phyloP scores from a whole-genome alignment of 1,140 invertebrate species.

The Halictus rubicundus region DNA sequence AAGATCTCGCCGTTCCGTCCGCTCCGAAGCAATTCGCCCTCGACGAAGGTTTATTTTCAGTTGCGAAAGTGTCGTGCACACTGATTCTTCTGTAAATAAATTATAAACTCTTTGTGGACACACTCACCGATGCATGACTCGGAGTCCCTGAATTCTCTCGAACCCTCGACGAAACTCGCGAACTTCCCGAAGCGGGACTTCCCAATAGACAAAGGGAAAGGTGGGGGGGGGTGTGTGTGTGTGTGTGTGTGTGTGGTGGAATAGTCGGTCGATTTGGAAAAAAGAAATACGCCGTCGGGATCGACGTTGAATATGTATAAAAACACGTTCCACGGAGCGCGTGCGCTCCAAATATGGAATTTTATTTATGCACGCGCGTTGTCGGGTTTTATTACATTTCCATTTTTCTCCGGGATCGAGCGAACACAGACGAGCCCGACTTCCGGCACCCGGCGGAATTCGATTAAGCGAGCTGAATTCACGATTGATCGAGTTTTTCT shows the following conservation, averaged over 20 bases:
- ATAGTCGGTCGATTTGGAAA: neutral
- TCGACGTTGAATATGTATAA: neutral
- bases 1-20: neutral
- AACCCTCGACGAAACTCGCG: neutral
- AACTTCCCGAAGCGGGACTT: neutral
- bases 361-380: slow-evolving; percentile 4
- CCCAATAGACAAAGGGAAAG: too few relatives aligned
- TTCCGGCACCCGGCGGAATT: neutral
- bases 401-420: neutral
- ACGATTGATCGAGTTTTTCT: neutral
- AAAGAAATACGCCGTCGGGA: neutral
- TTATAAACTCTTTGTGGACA: neutral
- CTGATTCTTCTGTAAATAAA: neutral
- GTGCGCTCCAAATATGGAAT: neutral
- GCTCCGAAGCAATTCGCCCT: neutral
- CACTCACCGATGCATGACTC: neutral
- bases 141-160: neutral
- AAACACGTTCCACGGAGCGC: neutral
- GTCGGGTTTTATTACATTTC: slow-evolving; percentile 22
- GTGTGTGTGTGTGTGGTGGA: too few relatives aligned
- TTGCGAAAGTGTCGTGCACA: neutral
- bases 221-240: too few relatives aligned
- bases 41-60: neutral
- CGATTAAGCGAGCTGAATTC: neutral
- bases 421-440: too few relatives aligned